These are phyloP conservation scores for Eustalomyia histrio DNA, from an alignment of 2,888 invertebrate genomes.

Conservation along the genomic window DNA sequence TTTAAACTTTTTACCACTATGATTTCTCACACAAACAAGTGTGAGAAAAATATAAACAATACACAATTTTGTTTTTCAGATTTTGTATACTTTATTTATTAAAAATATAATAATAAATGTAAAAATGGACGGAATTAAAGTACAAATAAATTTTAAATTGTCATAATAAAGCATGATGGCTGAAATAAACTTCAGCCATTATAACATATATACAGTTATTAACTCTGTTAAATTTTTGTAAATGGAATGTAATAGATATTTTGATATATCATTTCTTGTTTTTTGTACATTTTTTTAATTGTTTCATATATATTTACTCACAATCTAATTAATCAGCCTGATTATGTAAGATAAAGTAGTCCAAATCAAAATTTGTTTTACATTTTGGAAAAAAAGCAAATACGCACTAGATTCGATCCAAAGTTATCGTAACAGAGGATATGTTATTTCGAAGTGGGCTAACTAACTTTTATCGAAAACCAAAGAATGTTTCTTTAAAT, in stretches of 20 bases:
- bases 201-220: neutral
- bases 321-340: neutral
- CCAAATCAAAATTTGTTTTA: neutral
- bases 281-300: neutral
- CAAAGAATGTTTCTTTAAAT: no score
- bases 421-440: no score
- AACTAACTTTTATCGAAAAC: no score
- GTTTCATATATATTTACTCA: neutral
- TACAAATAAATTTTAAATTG: neutral
- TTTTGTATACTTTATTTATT: constrained; percentile 25
- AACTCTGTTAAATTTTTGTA: neutral
- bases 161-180: neutral
- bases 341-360: neutral
- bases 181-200: neutral
- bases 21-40: neutral
- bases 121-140: constrained; percentile 51
- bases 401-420: no score
- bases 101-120: constrained; percentile 9
- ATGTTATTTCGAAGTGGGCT: no score
- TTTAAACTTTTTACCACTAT: neutral
- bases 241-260: neutral
- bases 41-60: neutral
- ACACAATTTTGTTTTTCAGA: neutral
- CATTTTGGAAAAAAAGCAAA: no score
- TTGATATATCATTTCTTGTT: neutral